Percentiles rank a stretch among this genome's conserved stretches.
Evolutionary conservation across 2,797 vertebrate genomes (phyloP).

Genomic region (Rhinella marina): DNA sequence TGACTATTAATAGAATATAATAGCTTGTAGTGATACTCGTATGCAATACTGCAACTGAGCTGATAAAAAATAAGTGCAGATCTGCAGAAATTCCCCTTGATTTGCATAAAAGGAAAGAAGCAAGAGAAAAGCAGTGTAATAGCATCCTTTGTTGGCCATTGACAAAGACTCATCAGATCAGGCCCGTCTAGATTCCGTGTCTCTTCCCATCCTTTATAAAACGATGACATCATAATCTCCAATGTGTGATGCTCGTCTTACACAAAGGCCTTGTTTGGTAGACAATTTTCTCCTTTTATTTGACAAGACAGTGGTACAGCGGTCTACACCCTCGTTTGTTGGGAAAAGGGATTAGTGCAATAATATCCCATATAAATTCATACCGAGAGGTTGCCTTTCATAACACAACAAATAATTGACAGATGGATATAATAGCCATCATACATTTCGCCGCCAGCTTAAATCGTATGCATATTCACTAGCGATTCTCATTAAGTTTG

Average conservation of each 20-base stretch:
- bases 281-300: constrained; percentile 39
- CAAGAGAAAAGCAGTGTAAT: constrained; percentile 65
- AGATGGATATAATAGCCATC: constrained; percentile 35
- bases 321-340: constrained; percentile 38
- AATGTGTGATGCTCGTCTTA: constrained; percentile 35
- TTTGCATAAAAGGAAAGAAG: constrained; percentile 70
- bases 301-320: constrained; percentile 26
- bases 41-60: constrained; percentile 74
- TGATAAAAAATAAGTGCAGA: constrained; percentile 66
- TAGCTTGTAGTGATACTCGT: constrained; percentile 15
- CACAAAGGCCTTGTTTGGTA: constrained; percentile 32
- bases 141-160: constrained; percentile 43
- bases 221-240: constrained; percentile 36
- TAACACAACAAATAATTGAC: constrained; percentile 39
- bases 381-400: constrained; percentile 41
- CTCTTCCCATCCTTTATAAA: not conserved
- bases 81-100: constrained; percentile 9
- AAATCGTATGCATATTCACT: constrained; percentile 3
- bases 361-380: constrained; percentile 52
- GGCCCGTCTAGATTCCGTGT: constrained; percentile 19
- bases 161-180: constrained; percentile 38
- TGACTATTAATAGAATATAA: constrained; percentile 10
- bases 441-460: constrained; percentile 12
- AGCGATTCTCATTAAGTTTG: constrained; percentile 22
- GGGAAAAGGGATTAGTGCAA: constrained; percentile 42